Conservation (phyloP, 37 sponge, comb jelly and placozoan genomes). For the Eunapius fragilis region DNA sequence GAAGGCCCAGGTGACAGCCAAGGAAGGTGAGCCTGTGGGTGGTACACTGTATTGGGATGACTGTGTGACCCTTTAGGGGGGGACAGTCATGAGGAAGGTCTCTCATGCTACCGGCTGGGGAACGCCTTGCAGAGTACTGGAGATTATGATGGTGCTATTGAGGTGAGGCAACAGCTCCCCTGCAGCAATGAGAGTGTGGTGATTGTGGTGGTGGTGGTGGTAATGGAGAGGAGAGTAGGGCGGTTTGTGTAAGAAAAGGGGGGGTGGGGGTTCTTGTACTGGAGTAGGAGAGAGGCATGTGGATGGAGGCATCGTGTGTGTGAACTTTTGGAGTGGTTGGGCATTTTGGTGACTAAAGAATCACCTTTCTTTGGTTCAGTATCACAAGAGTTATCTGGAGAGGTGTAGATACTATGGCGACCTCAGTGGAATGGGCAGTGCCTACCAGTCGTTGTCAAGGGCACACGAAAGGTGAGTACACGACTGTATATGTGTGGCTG, state of each 20-base stretch:
- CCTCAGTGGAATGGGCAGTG: conserved; percentile 62
- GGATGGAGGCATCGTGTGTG: neutral
- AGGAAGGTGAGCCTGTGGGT: conserved; percentile 43
- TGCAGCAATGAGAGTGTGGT: no score
- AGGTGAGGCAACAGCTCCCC: conserved; percentile 7
- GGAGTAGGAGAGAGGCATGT: no score
- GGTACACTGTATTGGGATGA: neutral
- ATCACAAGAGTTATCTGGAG: conserved; percentile 78
- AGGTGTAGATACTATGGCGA: conserved; percentile 71
- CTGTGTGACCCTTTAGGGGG: conserved; percentile 40
- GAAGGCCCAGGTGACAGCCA: conserved; percentile 78
- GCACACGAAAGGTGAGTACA: conserved; percentile 76
- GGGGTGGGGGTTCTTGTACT: no score
- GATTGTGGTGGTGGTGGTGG: neutral
- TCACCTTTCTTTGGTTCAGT: conserved; percentile 37
- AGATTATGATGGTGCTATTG: conserved; percentile 68
- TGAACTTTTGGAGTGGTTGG: neutral
- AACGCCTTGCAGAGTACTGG: conserved; percentile 45
- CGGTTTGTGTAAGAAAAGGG: no score
- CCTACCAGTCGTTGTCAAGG: conserved; percentile 80
- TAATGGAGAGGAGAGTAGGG: no score
- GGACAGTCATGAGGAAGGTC: conserved; percentile 69
- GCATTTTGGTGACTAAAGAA: neutral
- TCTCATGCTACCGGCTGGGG: conserved; percentile 81
- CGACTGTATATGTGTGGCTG: no score